Evolutionary conservation across 2,797 vertebrate genomes (phyloP), one percentile per base, ranked within the genome.

Genomic region (Cyclura pinguis): DNA sequence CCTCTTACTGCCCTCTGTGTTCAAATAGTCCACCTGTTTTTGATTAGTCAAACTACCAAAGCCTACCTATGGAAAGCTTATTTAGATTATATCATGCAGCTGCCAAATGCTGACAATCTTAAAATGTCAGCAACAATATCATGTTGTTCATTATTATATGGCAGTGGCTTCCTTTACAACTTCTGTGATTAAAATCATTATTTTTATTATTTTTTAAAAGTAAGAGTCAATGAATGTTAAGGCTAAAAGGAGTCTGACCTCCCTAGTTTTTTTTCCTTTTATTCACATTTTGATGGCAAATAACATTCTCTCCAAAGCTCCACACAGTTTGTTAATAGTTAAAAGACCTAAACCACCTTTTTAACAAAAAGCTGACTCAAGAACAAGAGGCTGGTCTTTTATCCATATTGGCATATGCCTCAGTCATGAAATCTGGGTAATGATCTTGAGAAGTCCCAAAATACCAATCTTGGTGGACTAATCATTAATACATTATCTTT

Each of bases 11-110:
- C 91, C 91, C 92, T 95, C 95, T 47, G 69, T 94, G 86, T 95
- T 96, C 91, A 93, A 96, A 96, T 92, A 92, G 83, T 95, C 95
- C 95, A 97, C 95, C 95, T 97, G 96, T 93, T 97, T 94, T 92
- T 93, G 94, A 97, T 97, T 96, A 96, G 95, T 88, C 93, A 93
- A 95, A 89, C 87, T 91, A 95, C 93, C 89, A 84, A 0, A 89
- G 38, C 87, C 87, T 92, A 93, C 91, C 90, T 95, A 88, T 24
- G 85, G 77, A 9, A 92, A 92, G 55, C 24, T 87, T 91, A 57
- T 93, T 91, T 81, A 64, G 42, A 55, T 93, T 95, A 91, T 77
- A 78, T 12, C 42, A 80, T 18, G 14, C 91, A 96, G 90, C 64
- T 94, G 90, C 89, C 90, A 18, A 88, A 85, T 10, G 0, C 67